A percentile compares a stretch with the other conserved stretches of the same genome.
Evolutionary conservation across 1,140 invertebrate genomes (phyloP).

Genomic region (Ceratina japonica): DNA sequence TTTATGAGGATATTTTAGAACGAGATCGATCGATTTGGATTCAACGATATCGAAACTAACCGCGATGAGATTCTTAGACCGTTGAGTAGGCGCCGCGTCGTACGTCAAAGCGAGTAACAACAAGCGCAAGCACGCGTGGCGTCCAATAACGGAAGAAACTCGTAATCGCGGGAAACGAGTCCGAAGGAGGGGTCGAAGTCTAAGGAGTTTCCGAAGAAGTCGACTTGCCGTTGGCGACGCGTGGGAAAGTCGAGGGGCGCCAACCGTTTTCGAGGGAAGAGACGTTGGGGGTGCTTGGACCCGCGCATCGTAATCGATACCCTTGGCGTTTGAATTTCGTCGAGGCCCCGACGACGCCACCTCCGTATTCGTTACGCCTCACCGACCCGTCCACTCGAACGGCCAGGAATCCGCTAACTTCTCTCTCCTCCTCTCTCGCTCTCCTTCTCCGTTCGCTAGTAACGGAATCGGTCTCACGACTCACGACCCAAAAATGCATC

Average conservation of each 20-base stretch:
- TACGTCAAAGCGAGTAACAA: too few relatives aligned
- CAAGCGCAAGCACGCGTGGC: not conserved
- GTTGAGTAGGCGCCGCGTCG: too few relatives aligned
- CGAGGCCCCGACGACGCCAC: conserved; percentile 44
- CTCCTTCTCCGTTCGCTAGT: not conserved
- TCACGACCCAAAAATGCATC: conserved; percentile 23
- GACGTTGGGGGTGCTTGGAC: conserved; percentile 51
- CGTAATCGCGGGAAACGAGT: not conserved
- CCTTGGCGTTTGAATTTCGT: conserved; percentile 60
- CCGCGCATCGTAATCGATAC: conserved; percentile 52
- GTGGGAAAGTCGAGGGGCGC: conserved; percentile 60
- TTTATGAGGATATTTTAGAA: too few relatives aligned
- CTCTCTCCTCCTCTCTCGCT: not conserved
- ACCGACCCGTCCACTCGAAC: conserved; percentile 46
- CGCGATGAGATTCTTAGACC: too few relatives aligned
- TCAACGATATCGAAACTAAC: too few relatives aligned
- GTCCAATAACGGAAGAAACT: conserved; percentile 15
- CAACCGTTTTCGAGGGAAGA: conserved; percentile 55
- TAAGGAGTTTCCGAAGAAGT: conserved; percentile 20
- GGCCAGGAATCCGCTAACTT: conserved; percentile 30
- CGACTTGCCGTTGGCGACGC: conserved; percentile 1
- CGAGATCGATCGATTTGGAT: too few relatives aligned
- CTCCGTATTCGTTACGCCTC: conserved; percentile 44
- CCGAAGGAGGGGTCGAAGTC: conserved; percentile 3
- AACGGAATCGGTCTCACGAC: conserved; percentile 17